Conservation (phyloP, 2,113 vertebrate genomes). For the Cyprinodon brontotheroides region DNA sequence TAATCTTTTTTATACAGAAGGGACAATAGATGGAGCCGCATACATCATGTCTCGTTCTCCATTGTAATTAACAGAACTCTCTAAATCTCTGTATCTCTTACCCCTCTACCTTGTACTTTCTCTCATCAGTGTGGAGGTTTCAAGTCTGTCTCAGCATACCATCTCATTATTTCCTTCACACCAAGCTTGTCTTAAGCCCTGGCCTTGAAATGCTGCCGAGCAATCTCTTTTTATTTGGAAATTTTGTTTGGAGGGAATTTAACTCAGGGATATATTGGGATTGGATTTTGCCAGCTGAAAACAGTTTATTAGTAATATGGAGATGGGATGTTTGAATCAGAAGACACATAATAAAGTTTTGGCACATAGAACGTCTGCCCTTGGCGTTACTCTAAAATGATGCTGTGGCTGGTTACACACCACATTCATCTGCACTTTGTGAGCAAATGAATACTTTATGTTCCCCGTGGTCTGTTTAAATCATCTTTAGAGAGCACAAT, state of each 20-base stretch:
- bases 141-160: conserved; percentile 50
- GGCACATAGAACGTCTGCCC: conserved; percentile 2
- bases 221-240: conserved; percentile 52
- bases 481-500: background rate
- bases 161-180: conserved; percentile 60
- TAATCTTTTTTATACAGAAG: conserved; percentile 78
- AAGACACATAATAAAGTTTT: background rate
- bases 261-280: conserved; percentile 32
- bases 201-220: conserved; percentile 39
- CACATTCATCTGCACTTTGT: conserved; percentile 48
- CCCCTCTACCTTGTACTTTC: conserved; percentile 23
- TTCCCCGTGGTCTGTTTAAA: conserved; percentile 26
- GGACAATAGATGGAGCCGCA: conserved; percentile 77
- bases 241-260: conserved; percentile 30
- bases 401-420: conserved; percentile 20
- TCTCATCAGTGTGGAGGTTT: conserved; percentile 51
- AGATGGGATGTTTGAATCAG: conserved; percentile 1
- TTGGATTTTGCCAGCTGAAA: conserved; percentile 39
- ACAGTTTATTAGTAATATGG: background rate
- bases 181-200: conserved; percentile 56
- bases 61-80: conserved; percentile 79
- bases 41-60: conserved; percentile 70
- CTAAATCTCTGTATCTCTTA: conserved; percentile 53
- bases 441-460: conserved; percentile 11
- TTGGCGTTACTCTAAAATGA: conserved; percentile 28